Percentiles rank a stretch among this genome's conserved stretches.
phyloP scores from a whole-genome alignment of 2,113 vertebrate genomes.

The Anguilla japonica region DNA sequence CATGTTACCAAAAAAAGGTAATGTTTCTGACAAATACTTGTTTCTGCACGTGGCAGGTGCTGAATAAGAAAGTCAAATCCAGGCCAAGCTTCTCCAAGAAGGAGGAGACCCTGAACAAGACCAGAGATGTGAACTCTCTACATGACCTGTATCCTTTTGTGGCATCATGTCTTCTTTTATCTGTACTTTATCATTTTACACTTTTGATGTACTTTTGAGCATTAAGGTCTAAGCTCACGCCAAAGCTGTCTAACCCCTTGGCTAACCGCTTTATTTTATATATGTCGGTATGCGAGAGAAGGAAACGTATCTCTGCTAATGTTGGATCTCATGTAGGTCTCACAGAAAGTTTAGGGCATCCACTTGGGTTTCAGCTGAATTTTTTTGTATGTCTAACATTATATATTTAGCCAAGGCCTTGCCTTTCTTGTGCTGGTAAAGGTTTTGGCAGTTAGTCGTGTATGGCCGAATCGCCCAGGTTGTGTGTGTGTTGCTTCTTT shows the following conservation, averaged over 20 bases:
- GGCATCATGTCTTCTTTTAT: neutral
- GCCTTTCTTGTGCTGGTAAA: neutral
- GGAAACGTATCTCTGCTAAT: too few relatives aligned
- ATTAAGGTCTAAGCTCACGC: too few relatives aligned
- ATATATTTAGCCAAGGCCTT: neutral
- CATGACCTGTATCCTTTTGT: slow-evolving; percentile 82
- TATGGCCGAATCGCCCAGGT: neutral
- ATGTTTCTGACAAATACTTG: neutral
- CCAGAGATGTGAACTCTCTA: slow-evolving; percentile 71
- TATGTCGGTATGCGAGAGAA: too few relatives aligned
- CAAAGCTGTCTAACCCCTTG: neutral
- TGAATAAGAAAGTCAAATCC: slow-evolving; percentile 68
- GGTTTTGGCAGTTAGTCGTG: neutral
- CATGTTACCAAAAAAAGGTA: neutral
- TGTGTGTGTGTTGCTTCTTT: slow-evolving; percentile 31
- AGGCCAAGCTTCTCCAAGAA: slow-evolving; percentile 47
- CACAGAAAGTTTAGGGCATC: too few relatives aligned
- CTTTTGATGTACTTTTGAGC: neutral
- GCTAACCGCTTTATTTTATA: too few relatives aligned
- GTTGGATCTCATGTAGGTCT: too few relatives aligned
- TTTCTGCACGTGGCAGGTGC: slow-evolving; percentile 58
- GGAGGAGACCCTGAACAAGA: slow-evolving; percentile 52
- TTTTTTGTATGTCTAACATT: neutral
- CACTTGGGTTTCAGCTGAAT: too few relatives aligned
- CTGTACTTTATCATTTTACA: neutral